Base-by-base conservation (phyloP, 1,140 invertebrate species). In the Monochamus saltuarius region DNA sequence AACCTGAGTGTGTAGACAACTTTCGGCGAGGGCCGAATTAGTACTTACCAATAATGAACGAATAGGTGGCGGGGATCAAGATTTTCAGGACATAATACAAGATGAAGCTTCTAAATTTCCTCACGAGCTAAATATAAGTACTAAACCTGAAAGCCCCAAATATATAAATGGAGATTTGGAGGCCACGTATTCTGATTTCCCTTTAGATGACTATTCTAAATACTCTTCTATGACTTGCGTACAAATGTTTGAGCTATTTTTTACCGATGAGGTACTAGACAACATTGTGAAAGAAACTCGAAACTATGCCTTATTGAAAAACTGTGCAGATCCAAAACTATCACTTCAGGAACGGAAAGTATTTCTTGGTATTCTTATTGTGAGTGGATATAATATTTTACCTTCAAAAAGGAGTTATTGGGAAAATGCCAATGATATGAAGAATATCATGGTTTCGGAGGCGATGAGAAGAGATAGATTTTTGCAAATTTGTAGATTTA, bases 371-470 rank as follows among this genome's bases (percentile, higher is more conserved):
- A 54, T 54, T 35, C 35, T 54, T 14, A 54, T 54, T 19, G 4
- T 54, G 13, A 54, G 52, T 54, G 52, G 52, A n/a, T 54, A 16
- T 13, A 54, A 40, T 16, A 37, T 54, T 54, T 22, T 54, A 39
- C 36, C 52, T 4, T 54, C 52, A 37, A 54, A 54, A 39, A 54
- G 52, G 16, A 40, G 16, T 22, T 54, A 54, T 37, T 54, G 38
- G 29, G 38, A 54, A 39, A 54, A 54, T 54, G 6, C 29, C 3
- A 54, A 54, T 8, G 52, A 37, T 29, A 40, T 54, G 52, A 54
- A 54, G 38, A 54, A 54, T 35, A 3, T 14, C 4, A 38, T 54
- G 35, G 17, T 37, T 10, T 38, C 36, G 14, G 38, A 54, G 6
- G 52, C 22, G 7, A 54, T 54, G 38, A 36, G 52, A 17, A 34